Evolutionary conservation across 2,888 invertebrate species (phyloP).

Genomic region (Loripinus fragilis): DNA sequence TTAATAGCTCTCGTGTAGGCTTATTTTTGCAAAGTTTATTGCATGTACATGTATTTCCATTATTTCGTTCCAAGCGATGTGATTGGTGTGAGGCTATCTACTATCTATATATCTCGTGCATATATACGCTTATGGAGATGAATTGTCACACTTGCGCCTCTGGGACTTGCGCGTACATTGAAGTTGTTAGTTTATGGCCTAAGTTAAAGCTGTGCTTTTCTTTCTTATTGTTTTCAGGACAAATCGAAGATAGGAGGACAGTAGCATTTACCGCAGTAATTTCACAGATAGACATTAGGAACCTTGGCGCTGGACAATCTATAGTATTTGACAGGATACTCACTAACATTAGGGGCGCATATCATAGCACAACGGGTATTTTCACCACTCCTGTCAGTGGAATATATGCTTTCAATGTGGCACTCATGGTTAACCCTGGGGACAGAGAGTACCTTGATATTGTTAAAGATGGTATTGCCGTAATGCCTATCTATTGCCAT

Average conservation of each 20-base stretch:
- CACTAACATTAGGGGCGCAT: not conserved
- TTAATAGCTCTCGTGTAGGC: too few relatives aligned
- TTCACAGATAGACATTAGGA: not conserved
- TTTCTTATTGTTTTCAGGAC: too few relatives aligned
- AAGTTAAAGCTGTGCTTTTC: too few relatives aligned
- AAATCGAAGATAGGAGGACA: not conserved
- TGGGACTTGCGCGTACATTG: too few relatives aligned
- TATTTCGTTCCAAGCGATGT: too few relatives aligned
- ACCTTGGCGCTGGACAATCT: not conserved
- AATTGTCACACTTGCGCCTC: too few relatives aligned
- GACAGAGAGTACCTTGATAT: not conserved
- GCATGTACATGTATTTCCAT: too few relatives aligned
- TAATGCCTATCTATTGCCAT: conserved; percentile 29
- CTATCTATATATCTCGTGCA: too few relatives aligned
- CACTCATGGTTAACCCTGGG: not conserved
- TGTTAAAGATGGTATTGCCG: conserved; percentile 23
- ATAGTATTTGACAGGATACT: not conserved
- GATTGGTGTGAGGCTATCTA: too few relatives aligned
- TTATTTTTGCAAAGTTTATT: too few relatives aligned
- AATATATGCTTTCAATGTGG: not conserved
- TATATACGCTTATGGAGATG: too few relatives aligned
- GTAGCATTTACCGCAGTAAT: not conserved
- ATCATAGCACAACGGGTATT: not conserved
- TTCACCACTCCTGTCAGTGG: not conserved
- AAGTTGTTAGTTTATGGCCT: too few relatives aligned